Evolutionary conservation across 2,113 vertebrate species (phyloP), one percentile per base, ranked within the genome.

Genomic region (Talpa occidentalis): DNA sequence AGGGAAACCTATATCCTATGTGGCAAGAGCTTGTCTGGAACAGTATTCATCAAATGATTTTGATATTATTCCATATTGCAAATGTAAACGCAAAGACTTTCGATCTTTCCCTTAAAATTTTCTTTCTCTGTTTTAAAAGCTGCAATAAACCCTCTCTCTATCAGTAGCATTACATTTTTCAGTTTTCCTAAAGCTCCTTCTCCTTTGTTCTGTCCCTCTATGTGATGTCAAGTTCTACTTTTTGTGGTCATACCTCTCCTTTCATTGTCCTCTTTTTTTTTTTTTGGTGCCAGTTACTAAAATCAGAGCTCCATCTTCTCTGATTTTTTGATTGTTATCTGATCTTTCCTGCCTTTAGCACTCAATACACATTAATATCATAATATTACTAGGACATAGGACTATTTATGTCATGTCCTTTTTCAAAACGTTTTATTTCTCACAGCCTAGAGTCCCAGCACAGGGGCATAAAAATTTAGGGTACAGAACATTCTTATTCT

Each of bases 51-150:
- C 35, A 83, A 80, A 40, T 52, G 32, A n/a, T 76, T 94, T 80
- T 86, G 10, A 54, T 88, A 89, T 74, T 42, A 21, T 22, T 93
- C 21, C 32, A 15, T 72, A 93, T 42, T 96, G 35, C 47, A 87
- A 47, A 73, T 64, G 10, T 59, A 81, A 90, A 62, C 15, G 47
- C 14, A 80, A 89, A 77, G 44, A 78, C 3, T 73, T 87, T 86
- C 80, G 35, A 1, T 62, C 21, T 35, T 81, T 92, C 10, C 59
- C 7, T 96, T 77, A 42, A 81, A 44, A 22, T 21, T 42, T 74
- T 84, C 16, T 73, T 88, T 69, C 80, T 59, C 30, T 84, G 2
- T 78, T 90, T 52, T 56, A 22, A 83, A 95, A 95, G 69, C 44
- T 11, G 35, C 4, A 81, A 1, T 35, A 73, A 72, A 1, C 19